Evolutionary conservation across 2,888 invertebrate genomes (phyloP).

Genomic region (Chaitophorus viminalis): DNA sequence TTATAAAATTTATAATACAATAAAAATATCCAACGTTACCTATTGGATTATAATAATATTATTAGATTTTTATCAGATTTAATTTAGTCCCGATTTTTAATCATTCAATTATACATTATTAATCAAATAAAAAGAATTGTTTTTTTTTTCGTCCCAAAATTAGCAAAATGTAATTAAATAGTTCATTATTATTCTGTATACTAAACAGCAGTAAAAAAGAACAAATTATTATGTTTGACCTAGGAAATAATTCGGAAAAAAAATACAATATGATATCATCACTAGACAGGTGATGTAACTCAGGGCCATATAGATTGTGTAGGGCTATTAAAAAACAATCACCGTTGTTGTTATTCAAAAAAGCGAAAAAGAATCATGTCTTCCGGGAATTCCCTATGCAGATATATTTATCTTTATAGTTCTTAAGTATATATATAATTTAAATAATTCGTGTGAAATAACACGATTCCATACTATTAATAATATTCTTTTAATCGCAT

Average conservation of each 20-base stretch:
- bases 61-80: neutral
- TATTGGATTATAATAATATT: neutral
- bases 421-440: neutral
- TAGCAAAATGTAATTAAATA: neutral
- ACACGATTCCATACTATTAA: neutral
- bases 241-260: slow-evolving; percentile 49
- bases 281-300: slow-evolving; percentile 25
- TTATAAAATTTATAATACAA: neutral
- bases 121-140: neutral
- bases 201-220: slow-evolving; percentile 2
- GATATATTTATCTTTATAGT: slow-evolving; percentile 4
- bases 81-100: neutral
- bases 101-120: neutral
- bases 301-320: slow-evolving; percentile 36
- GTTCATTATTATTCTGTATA: neutral
- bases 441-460: slow-evolving; percentile 3
- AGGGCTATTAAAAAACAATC: slow-evolving; percentile 51
- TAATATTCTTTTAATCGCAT: neutral
- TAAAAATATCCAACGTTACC: neutral
- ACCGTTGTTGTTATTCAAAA: slow-evolving; percentile 36
- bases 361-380: slow-evolving; percentile 6
- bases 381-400: slow-evolving; percentile 21
- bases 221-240: slow-evolving; percentile 48
- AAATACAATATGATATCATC: slow-evolving; percentile 46
- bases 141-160: neutral